These are phyloP conservation scores for Coccyzus lansbergi DNA, from an alignment of 2,797 vertebrate genomes.

Conservation along the genomic window DNA sequence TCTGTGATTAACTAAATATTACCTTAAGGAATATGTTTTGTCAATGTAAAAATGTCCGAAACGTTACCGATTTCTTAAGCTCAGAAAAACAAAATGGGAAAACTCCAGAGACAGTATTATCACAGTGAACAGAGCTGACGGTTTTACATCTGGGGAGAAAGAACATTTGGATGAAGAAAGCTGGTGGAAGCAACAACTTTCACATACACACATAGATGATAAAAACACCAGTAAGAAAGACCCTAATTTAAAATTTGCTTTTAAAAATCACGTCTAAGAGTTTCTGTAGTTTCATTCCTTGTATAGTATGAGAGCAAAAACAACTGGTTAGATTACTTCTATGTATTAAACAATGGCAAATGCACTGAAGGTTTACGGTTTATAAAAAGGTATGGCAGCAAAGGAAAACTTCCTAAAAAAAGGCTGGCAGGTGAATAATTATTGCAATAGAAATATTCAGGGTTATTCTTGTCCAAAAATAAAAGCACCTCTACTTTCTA, in stretches of 20 bases:
- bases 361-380: background rate
- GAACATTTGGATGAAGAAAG: background rate
- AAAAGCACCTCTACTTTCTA: background rate
- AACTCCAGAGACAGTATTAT: background rate
- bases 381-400: background rate
- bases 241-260: background rate
- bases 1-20: background rate
- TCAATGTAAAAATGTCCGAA: background rate
- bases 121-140: background rate
- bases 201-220: background rate
- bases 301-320: conserved; percentile 18
- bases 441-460: background rate
- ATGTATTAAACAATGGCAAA: background rate
- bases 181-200: background rate
- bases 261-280: background rate
- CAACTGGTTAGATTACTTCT: conserved; percentile 15
- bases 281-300: background rate
- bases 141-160: background rate
- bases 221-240: background rate
- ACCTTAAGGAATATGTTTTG: background rate
- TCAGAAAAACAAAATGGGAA: background rate
- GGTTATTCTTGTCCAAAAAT: background rate
- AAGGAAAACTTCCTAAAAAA: background rate
- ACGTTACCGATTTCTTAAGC: background rate
- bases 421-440: background rate